Base-by-base conservation (phyloP, 2,888 invertebrate species). In the Pasiphila rectangulata region DNA sequence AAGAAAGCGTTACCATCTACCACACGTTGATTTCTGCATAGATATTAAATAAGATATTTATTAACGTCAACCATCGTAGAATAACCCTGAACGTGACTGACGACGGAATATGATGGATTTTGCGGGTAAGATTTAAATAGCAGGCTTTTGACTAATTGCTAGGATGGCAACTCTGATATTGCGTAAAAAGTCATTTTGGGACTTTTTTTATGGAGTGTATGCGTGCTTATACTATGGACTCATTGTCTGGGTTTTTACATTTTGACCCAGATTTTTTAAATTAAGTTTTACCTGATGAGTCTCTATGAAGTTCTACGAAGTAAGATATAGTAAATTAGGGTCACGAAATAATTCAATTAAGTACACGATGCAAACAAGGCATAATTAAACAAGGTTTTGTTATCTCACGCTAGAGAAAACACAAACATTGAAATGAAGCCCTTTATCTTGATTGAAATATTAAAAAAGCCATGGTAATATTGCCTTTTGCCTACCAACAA, bases 1-100 rank as follows among this genome's bases (percentile, higher is more conserved):
- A 77, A 64, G 81, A 83, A 83, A 84, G 82, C 71, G 68, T 49
- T 64, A 51, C 63, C 56, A 63, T 67, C 57, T 59, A 62, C 46
- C 51, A 48, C 37, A 34, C 34, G 10, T 24, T 51, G 60, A 56
- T 57, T 15, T 58, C 52, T 54, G 47, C 53, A 57, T 46, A 52
- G 45, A 45, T 49, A 51, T 52, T 54, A 41, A 40, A 41, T 42
- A 17, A 35, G 12, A 49, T 42, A 38, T 47, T 50, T 42, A n/a
- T n/a, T n/a, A n/a, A n/a, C n/a, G n/a, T n/a, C n/a, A n/a, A n/a
- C n/a, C n/a, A n/a, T n/a, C n/a, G n/a, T n/a, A n/a, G n/a, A 23
- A 32, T 35, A 40, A 35, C 9, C 29, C 30, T 24, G n/a, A 20
- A 15, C 37, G 40, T 49, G 21, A 30, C 20, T 9, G 9, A 35